phyloP scores from a whole-genome alignment of 2,888 invertebrate species.

The Agonopterix alstromeriana region DNA sequence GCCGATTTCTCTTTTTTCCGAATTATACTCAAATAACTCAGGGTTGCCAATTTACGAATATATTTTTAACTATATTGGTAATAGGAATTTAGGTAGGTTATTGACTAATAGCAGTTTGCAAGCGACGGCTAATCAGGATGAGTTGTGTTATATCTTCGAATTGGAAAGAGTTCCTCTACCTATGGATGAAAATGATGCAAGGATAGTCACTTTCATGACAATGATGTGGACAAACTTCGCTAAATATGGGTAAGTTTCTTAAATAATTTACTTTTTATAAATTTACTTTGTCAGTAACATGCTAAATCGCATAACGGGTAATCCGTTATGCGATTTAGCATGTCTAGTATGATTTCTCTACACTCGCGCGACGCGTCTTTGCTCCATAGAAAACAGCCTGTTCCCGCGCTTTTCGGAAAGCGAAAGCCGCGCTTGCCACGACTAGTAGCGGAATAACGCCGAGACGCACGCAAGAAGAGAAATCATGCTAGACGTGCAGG shows the following conservation, averaged over 20 bases:
- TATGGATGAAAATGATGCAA: slow-evolving; percentile 59
- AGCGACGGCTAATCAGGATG: slow-evolving; percentile 55
- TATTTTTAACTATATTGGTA: slow-evolving; percentile 55
- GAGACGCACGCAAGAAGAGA: too few species aligned
- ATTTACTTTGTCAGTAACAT: too few species aligned
- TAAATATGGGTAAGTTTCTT: slow-evolving; percentile 53
- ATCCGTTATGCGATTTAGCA: too few species aligned
- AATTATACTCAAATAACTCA: slow-evolving; percentile 47
- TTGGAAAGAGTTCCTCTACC: slow-evolving; percentile 52
- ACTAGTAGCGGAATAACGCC: too few species aligned
- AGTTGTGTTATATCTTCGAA: slow-evolving; percentile 60
- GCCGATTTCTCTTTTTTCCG: slow-evolving; percentile 52
- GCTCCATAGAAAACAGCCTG: too few species aligned
- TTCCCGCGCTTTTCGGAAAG: too few species aligned
- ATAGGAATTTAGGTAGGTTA: slow-evolving; percentile 56
- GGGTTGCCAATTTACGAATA: slow-evolving; percentile 44
- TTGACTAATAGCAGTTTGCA: slow-evolving; percentile 54
- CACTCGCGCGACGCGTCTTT: too few species aligned
- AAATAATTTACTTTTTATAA: too few species aligned
- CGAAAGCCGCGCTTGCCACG: too few species aligned
- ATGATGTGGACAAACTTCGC: slow-evolving; percentile 73
- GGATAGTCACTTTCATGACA: slow-evolving; percentile 63
- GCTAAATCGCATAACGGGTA: too few species aligned
- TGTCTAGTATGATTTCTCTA: too few species aligned
- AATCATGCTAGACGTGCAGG: too few species aligned